Evolutionary conservation across 1,140 invertebrate genomes (phyloP), one percentile per base, ranked within the genome.

Genomic region (Asobara japonica): DNA sequence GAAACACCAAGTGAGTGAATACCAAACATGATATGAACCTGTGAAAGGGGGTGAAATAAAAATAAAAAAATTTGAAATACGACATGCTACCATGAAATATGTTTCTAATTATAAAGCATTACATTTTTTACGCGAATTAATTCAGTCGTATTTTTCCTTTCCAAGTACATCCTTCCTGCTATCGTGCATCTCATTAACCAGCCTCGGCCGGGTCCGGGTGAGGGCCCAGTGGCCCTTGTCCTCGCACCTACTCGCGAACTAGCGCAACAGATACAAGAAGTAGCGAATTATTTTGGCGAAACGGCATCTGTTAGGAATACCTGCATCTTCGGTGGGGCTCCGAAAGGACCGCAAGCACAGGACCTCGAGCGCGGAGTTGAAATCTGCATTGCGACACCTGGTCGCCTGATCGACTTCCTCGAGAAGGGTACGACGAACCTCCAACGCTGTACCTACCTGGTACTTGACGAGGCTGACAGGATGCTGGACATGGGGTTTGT

Each of bases 401-500:
- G 98, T 13, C 91, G 98, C 78, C 89, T 99, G 10, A 97, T 99
- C 83, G 98, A 99, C 89, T 98, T 99, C 86, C 88, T 99, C 7
- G 96, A 99, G 84, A 91, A 91, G 76, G 94, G 94, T 3, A 95
- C 94, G 65, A 98, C 96, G 1, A 98, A 96, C 86, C 88, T 99
- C 22, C 90, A 91, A 66, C 91, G 97, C 60, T 96, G 95, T 80
- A 98, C 97, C 36, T 99, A 98, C 86, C 89, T 99, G 66, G 98
- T 99, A 8, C 86, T 99, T 48, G 98, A 99, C 88, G 98, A 99
- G 88, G 98, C 98, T 78, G 98, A 99, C 88, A 91, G 98, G 71
- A 99, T 99, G 98, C 89, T 99, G 77, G 98, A 99, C 86, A 99
- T 99, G 98, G 98, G 98, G n/a, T n/a, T n/a, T n/a, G n/a, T n/a